Evolutionary conservation across 2,888 invertebrate genomes (phyloP), one percentile per base, ranked within the genome.

Genomic region (Resseliella maxima): DNA sequence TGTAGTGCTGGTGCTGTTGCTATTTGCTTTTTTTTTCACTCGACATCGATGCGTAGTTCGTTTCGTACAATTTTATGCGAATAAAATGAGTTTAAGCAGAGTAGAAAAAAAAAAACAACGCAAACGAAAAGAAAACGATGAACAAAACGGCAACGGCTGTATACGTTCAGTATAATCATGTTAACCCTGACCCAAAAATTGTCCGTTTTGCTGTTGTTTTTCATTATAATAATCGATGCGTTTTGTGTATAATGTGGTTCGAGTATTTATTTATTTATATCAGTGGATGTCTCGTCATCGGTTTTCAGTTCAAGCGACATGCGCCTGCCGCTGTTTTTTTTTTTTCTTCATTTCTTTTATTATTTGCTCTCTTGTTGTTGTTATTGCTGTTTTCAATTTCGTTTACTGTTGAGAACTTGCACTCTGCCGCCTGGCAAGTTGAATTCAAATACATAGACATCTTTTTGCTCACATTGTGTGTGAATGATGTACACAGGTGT

Each of bases 131-230:
- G 59, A 86, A 54, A 83, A 59, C n/a, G 83, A 41, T 72, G 45
- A 35, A 85, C 46, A 45, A 50, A 85, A 85, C 50, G 83, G 83
- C 83, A 83, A 83, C 83, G 83, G 83, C 83, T 83, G 83, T 83
- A 83, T 83, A 83, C 72, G 31, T 38, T 83, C 38, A 81, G 59
- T 86, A 85, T 81, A 86, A 86, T 86, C 90, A 90, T 89, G 90
- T 90, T 89, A 90, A 90, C 90, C 90, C 90, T 90, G 90, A 90
- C 90, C 90, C 89, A 90, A 90, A 90, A 90, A 86, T 83, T 83
- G 83, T 83, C 83, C 83, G 83, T 83, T 83, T 83, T 38, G 83
- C 83, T 83, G 83, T 83, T 83, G 83, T 83, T 83, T 83, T 83
- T 83, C 83, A 83, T 83, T 83, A 83, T 38, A 83, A 83, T 83